A percentile compares a stretch with the other conserved stretches of the same genome.
These are phyloP conservation scores for Nomada lathburiana DNA, from an alignment of 2,888 invertebrate species.

Conservation along the genomic window DNA sequence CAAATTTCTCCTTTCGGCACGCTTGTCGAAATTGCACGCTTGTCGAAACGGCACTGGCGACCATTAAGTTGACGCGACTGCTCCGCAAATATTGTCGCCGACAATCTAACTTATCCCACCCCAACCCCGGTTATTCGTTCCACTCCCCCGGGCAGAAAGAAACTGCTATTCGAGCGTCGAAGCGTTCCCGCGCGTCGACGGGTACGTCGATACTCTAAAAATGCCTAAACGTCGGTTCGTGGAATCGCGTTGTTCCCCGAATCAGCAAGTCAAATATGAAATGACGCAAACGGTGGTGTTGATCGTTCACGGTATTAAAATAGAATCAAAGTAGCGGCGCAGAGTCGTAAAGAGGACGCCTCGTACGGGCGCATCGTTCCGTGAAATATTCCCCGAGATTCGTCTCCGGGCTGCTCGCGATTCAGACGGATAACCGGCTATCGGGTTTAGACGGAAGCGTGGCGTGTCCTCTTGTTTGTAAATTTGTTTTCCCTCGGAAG, in stretches of 20 bases:
- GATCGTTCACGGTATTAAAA: conserved; percentile 45
- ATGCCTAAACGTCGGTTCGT: conserved; percentile 17
- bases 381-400: conserved; percentile 4
- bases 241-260: conserved; percentile 35
- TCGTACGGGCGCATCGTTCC: not conserved
- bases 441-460: conserved; percentile 29
- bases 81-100: no score
- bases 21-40: no score
- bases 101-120: not conserved
- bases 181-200: conserved; percentile 3
- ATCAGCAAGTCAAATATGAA: conserved; percentile 43
- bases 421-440: conserved; percentile 9
- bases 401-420: not conserved
- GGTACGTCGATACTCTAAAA: conserved; percentile 22
- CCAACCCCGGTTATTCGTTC: not conserved
- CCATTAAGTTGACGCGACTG: no score
- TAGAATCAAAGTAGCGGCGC: conserved; percentile 29
- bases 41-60: no score
- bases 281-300: conserved; percentile 46
- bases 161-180: not conserved
- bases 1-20: no score
- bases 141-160: not conserved
- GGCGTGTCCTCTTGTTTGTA: conserved; percentile 41
- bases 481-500: conserved; percentile 58
- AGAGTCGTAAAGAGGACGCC: not conserved